phyloP scores from a whole-genome alignment of 2,797 vertebrate genomes.

The Harpagifer antarcticus region DNA sequence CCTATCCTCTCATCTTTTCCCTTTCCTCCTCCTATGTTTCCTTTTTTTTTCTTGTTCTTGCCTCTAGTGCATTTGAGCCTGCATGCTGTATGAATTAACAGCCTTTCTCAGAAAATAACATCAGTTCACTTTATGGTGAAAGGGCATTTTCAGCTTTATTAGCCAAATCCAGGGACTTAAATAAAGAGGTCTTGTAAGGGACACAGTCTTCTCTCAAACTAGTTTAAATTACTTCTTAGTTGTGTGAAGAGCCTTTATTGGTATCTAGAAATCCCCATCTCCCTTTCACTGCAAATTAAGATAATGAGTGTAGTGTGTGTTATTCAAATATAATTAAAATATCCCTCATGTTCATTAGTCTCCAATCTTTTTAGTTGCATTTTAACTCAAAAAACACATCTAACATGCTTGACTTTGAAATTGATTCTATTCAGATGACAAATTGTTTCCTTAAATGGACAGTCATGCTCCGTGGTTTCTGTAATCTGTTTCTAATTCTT shows the following conservation, averaged over 20 bases:
- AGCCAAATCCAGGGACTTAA: conserved; percentile 77
- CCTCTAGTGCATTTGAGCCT: conserved; percentile 67
- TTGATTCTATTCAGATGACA: conserved; percentile 49
- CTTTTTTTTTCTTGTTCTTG: conserved; percentile 35
- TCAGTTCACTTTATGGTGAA: conserved; percentile 82
- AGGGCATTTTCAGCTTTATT: conserved; percentile 81
- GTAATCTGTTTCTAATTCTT: conserved; percentile 44
- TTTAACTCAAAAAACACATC: conserved; percentile 14
- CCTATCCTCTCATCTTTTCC: conserved; percentile 41
- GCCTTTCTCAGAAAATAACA: conserved; percentile 73
- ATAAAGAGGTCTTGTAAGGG: conserved; percentile 71
- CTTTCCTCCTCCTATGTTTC: conserved; percentile 25
- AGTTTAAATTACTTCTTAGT: conserved; percentile 49
- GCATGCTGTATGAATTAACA: conserved; percentile 63
- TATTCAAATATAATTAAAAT: conserved; percentile 40
- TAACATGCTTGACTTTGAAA: conserved; percentile 38
- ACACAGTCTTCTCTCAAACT: conserved; percentile 53
- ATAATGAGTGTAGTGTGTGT: conserved; percentile 11
- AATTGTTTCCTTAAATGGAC: conserved; percentile 40
- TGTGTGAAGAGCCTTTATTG: conserved; percentile 44
- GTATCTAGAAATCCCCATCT: conserved; percentile 35
- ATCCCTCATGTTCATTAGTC: conserved; percentile 34
- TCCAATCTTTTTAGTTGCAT: conserved; percentile 1
- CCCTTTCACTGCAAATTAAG: conserved; percentile 47
- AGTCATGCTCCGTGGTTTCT: conserved; percentile 36